Evolutionary conservation across 2,113 vertebrate genomes (phyloP), one percentile per base, ranked within the genome.

Genomic region (Chamaetylas fuelleborni): DNA sequence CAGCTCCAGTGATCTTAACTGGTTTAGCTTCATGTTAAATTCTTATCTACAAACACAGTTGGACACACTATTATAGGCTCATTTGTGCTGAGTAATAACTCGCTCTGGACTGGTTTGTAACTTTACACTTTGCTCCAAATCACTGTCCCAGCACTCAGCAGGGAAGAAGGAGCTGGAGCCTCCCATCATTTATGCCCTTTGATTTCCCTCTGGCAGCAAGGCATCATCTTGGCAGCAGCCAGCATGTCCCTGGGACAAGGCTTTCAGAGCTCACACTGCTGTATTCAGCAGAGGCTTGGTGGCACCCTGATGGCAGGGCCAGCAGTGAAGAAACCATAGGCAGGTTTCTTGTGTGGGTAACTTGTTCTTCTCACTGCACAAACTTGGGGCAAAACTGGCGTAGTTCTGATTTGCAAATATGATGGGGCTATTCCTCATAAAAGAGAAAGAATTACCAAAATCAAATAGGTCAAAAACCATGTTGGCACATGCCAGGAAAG

Each of bases 401-500:
- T 42, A 42, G 43, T 25, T 93, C 47, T 50, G 50, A 36, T 66
- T 48, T 67, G 56, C 50, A 86, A 80, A 69, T 58, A 51, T 1
- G 7, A 64, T 8, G 22, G 69, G 60, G 38, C 66, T 78, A 67
- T 36, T 92, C 69, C 43, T 36, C 2, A 6, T 34, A 60, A 60
- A 73, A 86, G 47, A 90, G 56, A 72, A 73, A 82, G 33, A 80
- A 92, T 57, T 86, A 70, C 38, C 64, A 66, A 93, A 96, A 90
- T 81, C 80, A 64, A 64, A 78, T 6, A 66, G 43, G 87, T 90
- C 57, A 94, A 84, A 96, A 88, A 3, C 88, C 40, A n/a, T 45
- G 82, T 58, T 88, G 61, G 64, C 61, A 92, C 57, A 79, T 67
- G 90, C 69, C 80, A 93, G 72, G 36, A 95, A 93, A 90, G 72